These are phyloP conservation scores for Tillus elongatus DNA, from an alignment of 2,888 invertebrate species.

Conservation along the genomic window DNA sequence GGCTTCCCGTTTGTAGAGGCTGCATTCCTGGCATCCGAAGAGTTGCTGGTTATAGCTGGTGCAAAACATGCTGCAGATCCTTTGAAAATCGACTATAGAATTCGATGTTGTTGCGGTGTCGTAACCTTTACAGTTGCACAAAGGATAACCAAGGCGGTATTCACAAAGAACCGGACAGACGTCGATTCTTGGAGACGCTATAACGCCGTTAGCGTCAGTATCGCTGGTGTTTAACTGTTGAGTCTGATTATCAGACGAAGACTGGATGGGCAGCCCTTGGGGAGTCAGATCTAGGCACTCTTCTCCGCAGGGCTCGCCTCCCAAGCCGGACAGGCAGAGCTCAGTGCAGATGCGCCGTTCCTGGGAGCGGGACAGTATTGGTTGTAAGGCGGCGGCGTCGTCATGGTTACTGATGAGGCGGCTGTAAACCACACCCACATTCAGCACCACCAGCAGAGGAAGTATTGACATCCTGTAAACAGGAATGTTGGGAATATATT, in stretches of 20 bases:
- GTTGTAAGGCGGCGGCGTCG: constrained; percentile 29
- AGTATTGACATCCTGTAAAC: neutral
- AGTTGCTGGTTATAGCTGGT: constrained; percentile 32
- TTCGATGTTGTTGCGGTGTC: constrained; percentile 22
- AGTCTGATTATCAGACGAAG: constrained; percentile 12
- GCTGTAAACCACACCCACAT: constrained; percentile 27
- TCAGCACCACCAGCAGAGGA: constrained; percentile 17
- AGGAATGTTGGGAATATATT: too few relatives aligned
- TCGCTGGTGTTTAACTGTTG: constrained; percentile 11
- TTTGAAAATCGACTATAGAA: constrained; percentile 39
- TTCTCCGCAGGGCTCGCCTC: constrained; percentile 48
- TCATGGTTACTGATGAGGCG: constrained; percentile 27
- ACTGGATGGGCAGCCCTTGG: constrained; percentile 38
- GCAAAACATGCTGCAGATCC: constrained; percentile 49
- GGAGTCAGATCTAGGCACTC: constrained; percentile 47
- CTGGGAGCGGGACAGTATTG: constrained; percentile 34
- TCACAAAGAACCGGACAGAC: constrained; percentile 54
- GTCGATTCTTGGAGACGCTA: constrained; percentile 38
- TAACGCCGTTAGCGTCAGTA: constrained; percentile 20
- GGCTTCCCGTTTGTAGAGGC: constrained; percentile 30
- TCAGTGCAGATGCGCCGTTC: constrained; percentile 40
- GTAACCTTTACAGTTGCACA: constrained; percentile 43
- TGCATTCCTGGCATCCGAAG: constrained; percentile 43
- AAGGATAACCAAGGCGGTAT: constrained; percentile 50
- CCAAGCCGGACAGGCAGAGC: constrained; percentile 42